Evolutionary conservation across 92 coral and sea anemone species (phyloP), one percentile per base, ranked within the genome.

Genomic region (Micromussa lordhowensis): DNA sequence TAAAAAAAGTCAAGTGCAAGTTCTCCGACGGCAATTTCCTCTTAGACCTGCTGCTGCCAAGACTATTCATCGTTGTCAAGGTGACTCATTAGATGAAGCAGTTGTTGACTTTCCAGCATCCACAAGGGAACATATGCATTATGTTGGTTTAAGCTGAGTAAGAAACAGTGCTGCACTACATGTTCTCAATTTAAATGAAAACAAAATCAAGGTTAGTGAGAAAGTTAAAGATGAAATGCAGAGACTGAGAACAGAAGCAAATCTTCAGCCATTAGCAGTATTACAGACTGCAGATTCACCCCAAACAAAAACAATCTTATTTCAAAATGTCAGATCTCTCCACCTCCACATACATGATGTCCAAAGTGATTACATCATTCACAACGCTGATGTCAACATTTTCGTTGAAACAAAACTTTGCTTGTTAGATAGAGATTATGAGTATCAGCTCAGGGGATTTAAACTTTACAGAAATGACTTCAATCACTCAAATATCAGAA

Each of bases 291-390:
- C 55, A 12, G 30, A 61, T 64, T 40, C 74, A 19, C 21, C 75
- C 31, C 30, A 53, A 18, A 87, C 77, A 38, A 76, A 61, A 55
- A 91, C 66, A 86, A 66, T 88, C 55, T 61, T 92, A 70, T 94
- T 94, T 87, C 94, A 94, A 44, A 94, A 94, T 90, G 95, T 92
- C n/a, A 66, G 95, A 90, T 90, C 96, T 73, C 88, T 92, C 59
- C 93, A 94, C 75, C 85, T 94, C 71, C 92, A 92, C 48, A 86
- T 89, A 36, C 44, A 86, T 40, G 94, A 81, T 84, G 83, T 85
- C 12, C 44, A 16, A 79, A 85, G 53, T 89, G 94, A 89, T 73
- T 92, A 82, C 84, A 86, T 87, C 78, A 80, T 94, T 38, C 91
- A 92, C 85, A 86, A 84, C 66, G 87, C 95, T 32, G 87, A 94